A percentile compares a stretch with the other conserved stretches of the same genome.
Conservation (phyloP, 2,888 invertebrate genomes). For the Pollenia griseotomentosa region DNA sequence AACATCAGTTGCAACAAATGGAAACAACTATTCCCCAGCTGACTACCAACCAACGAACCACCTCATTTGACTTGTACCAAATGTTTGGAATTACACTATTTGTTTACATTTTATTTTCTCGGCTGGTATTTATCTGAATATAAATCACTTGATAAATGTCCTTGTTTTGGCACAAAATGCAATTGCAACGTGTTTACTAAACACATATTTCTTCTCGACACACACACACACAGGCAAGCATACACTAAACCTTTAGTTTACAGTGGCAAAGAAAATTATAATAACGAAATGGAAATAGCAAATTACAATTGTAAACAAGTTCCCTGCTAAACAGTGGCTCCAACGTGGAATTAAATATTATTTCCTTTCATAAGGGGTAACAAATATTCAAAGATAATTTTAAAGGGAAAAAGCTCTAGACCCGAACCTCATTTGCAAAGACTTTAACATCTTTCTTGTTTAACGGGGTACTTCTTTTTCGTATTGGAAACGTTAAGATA, state of each 20-base stretch:
- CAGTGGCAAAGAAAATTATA: constrained; percentile 14
- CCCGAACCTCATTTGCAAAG: too few species aligned
- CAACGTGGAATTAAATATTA: too few species aligned
- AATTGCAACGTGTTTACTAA: constrained; percentile 58
- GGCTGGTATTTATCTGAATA: constrained; percentile 56
- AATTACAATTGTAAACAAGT: too few species aligned
- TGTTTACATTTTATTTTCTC: constrained; percentile 45
- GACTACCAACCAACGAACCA: not conserved
- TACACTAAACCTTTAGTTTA: not conserved
- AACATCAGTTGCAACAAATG: not conserved
- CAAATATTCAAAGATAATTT: too few species aligned
- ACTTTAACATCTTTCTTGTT: too few species aligned
- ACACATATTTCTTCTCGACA: constrained; percentile 27
- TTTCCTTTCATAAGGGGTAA: too few species aligned
- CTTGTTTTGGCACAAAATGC: constrained; percentile 64
- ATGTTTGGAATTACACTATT: constrained; percentile 41
- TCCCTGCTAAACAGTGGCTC: too few species aligned
- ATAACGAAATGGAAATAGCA: too few species aligned
- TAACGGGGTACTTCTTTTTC: too few species aligned
- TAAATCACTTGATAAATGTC: constrained; percentile 66
- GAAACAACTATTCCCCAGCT: not conserved
- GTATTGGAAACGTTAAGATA: too few species aligned
- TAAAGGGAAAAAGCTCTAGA: too few species aligned
- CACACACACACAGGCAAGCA: not conserved
- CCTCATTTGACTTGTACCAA: constrained; percentile 5